phyloP scores from a whole-genome alignment of 2,113 vertebrate species.

The Zosterops lateralis region DNA sequence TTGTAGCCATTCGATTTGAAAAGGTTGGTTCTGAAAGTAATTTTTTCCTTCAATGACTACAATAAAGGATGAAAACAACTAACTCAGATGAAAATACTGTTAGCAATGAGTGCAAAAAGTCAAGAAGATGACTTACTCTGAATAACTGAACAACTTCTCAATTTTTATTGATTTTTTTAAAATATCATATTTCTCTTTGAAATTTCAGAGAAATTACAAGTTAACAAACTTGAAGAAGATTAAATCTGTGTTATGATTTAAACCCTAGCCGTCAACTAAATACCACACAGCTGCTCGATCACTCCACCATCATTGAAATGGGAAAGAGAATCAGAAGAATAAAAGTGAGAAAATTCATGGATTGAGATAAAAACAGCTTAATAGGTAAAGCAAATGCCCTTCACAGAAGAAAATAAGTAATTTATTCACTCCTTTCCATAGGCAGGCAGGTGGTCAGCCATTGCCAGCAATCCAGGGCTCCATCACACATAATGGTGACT shows the following conservation, averaged over 20 bases:
- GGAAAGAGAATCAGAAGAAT: not conserved
- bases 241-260: not conserved
- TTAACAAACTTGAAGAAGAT: not conserved
- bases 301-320: not conserved
- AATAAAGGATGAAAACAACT: not conserved
- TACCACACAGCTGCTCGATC: not conserved
- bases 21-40: not conserved
- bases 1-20: not conserved
- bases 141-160: not conserved
- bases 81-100: not conserved
- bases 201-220: not conserved
- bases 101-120: not conserved
- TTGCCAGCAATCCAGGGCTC: accelerated
- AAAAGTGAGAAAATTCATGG: not conserved
- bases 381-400: not conserved
- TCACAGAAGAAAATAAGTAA: not conserved
- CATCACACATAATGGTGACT: not conserved
- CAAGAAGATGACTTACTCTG: not conserved
- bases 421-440: not conserved
- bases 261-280: not conserved
- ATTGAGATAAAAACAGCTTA: not conserved
- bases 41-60: not conserved
- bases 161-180: not conserved
- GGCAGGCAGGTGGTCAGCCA: accelerated
- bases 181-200: not conserved